Evolutionary conservation across 2,797 vertebrate genomes (phyloP).

Genomic region (Iguana delicatissima): DNA sequence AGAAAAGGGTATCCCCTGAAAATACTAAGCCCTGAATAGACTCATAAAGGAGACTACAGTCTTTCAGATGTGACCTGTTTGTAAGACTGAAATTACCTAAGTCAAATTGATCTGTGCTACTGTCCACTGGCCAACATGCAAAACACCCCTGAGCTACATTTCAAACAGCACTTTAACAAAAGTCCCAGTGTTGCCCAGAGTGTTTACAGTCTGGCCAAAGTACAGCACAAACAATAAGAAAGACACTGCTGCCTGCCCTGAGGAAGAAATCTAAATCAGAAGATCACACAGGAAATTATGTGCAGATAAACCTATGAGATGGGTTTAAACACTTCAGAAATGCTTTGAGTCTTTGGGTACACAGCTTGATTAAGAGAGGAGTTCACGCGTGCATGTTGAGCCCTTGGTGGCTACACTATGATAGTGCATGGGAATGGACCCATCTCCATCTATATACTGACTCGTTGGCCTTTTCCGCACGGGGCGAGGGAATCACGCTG

Average conservation of each 20-base stretch:
- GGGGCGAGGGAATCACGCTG: no score
- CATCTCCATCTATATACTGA: neutral
- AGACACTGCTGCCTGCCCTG: neutral
- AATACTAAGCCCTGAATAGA: neutral
- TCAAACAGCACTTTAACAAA: conserved; percentile 20
- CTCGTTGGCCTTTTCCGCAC: no score
- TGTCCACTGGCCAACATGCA: conserved; percentile 4
- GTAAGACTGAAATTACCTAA: neutral
- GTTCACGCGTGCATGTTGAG: neutral
- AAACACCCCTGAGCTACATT: conserved; percentile 10
- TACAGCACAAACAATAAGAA: conserved; percentile 29
- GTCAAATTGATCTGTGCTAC: conserved; percentile 26
- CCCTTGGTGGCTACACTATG: neutral
- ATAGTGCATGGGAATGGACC: neutral
- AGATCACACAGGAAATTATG: conserved; percentile 10
- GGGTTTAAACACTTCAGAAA: conserved; percentile 16
- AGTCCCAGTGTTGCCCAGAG: neutral
- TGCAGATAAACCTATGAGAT: conserved; percentile 9
- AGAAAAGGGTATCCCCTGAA: neutral
- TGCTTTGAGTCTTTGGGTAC: neutral
- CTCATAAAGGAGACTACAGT: neutral
- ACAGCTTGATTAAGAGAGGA: neutral
- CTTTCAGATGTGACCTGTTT: neutral
- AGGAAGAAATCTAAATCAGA: conserved; percentile 21
- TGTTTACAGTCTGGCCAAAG: conserved; percentile 23